Evolutionary conservation across 2,888 invertebrate genomes (phyloP), one percentile per base, ranked within the genome.

Genomic region (Sphaerophoria rueppellii): DNA sequence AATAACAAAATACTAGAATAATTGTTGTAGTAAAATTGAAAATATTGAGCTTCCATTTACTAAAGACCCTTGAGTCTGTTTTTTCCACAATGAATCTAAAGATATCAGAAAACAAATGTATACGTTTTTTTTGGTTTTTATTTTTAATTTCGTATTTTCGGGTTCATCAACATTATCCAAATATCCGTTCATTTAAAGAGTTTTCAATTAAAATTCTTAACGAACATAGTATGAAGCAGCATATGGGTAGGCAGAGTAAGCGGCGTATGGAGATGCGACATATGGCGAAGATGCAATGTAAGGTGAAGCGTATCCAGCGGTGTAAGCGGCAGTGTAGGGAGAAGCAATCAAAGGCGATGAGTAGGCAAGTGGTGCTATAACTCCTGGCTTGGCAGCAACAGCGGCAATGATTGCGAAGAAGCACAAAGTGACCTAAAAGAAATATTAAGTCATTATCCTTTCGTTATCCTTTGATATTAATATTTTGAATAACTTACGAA

Each of bases 351-450:
- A 61, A 6, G 83, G 83, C 0, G 74, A 43, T 2, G 83, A 80
- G 67, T 71, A 79, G 0, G 80, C 70, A 16, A 79, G 9, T 61
- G 78, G 77, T 4, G 77, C 77, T 0, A 79, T 40, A 32, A 83
- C 9, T 57, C 24, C 83, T n/a, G 83, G 83, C 57, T 83, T 83
- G 46, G 80, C 83, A 61, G 75, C 67, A 9, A 52, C 83, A 50
- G 14, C 75, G 11, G 75, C 83, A 35, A 80, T 1, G 34, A 80
- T 6, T 35, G 80, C 80, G 60, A 75, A 75, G n/a, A 83, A 69
- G 71, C 80, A 79, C 12, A 75, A 4, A 71, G 79, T 70, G 48
- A 83, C 65, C 82, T 79, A 4, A 40, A 71, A 61, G 12, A 2
- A 11, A 0, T 65, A 9, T 58, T 1, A 71, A 71, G 4, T 55